Evolutionary conservation across 1,140 invertebrate species (phyloP), one percentile per base, ranked within the genome.

Genomic region (Cecropterus lyciades): DNA sequence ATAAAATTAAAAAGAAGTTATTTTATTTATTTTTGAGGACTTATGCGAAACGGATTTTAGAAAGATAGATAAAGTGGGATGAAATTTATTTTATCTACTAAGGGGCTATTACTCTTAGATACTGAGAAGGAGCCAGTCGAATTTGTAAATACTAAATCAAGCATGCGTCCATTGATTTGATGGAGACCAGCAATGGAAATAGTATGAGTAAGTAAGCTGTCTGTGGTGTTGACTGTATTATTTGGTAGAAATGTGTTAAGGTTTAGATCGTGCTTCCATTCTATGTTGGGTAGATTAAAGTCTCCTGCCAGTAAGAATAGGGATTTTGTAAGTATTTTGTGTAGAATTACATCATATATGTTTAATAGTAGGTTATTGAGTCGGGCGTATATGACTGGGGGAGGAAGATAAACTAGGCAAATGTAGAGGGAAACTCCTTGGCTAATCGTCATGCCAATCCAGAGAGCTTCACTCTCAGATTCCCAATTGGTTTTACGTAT

Each of bases 91-190:
- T 8, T 49, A 10, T 55, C 43, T 10, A 66, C 52, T n/a, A 66
- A 42, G 11, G 43, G 51, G 37, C n/a, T 27, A 13, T 46, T 27
- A 24, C 15, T 33, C 46, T 43, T 17, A n/a, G 24, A 27, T 7
- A 66, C 53, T 16, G 13, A 20, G 8, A 57, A 24, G n/a, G 14
- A 14, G 13, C 10, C 11, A 51, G 33, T n/a, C 14, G n/a, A 27
- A 42, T 66, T 59, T 24, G 64, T 40, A 49, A 66, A 56, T 13
- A 67, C 43, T 46, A 67, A 53, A 33, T 67, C 55, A 43, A 67
- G 37, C 11, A 53, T 53, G 8, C 49, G 65, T 20, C 30, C 27
- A 53, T 59, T 60, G 40, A 60, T n/a, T 33, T 52, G 49, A 15
- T 52, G 24, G 3, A 52, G 37, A 14, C 17, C 27, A 24, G 40